These are phyloP conservation scores for Aspidiotus destructor DNA, from an alignment of 2,888 invertebrate species.

Conservation along the genomic window DNA sequence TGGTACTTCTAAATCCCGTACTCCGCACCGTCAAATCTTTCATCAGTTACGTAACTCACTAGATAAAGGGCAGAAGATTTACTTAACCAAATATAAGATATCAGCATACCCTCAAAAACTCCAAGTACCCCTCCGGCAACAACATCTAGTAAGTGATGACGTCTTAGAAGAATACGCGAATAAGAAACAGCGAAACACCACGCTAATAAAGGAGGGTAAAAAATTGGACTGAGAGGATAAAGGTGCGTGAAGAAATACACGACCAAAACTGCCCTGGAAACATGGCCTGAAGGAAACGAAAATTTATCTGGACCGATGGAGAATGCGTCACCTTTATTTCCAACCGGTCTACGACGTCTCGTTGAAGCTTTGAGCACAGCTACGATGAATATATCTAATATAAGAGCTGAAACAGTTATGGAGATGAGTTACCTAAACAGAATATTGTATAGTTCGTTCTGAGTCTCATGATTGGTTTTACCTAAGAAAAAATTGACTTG, in stretches of 20 bases:
- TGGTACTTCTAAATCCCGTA: conserved; percentile 50
- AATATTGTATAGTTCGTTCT: not conserved
- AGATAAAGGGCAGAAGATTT: conserved; percentile 52
- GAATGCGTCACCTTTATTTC: conserved; percentile 56
- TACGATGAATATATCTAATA: conserved; percentile 68
- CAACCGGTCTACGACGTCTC: conserved; percentile 64
- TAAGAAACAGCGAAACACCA: conserved; percentile 67
- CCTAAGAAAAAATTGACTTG: conserved; percentile 79
- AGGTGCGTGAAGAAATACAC: conserved; percentile 60
- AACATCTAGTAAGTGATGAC: conserved; percentile 83
- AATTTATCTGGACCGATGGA: conserved; percentile 75
- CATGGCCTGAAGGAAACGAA: conserved; percentile 82
- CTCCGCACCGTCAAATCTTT: conserved; percentile 58
- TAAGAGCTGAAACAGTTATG: conserved; percentile 51
- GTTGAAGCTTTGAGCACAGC: conserved; percentile 67
- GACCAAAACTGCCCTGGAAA: conserved; percentile 70
- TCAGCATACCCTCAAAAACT: conserved; percentile 55
- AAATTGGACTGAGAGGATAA: conserved; percentile 44
- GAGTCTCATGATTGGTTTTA: conserved; percentile 42
- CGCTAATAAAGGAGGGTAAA: conserved; percentile 41
- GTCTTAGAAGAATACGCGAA: conserved; percentile 69
- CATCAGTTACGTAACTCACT: conserved; percentile 47
- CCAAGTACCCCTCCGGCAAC: conserved; percentile 65
- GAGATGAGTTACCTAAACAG: not conserved
- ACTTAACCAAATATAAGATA: conserved; percentile 60